phyloP scores from a whole-genome alignment of 64 coral and sea anemone genomes.

The Actinia equina region DNA sequence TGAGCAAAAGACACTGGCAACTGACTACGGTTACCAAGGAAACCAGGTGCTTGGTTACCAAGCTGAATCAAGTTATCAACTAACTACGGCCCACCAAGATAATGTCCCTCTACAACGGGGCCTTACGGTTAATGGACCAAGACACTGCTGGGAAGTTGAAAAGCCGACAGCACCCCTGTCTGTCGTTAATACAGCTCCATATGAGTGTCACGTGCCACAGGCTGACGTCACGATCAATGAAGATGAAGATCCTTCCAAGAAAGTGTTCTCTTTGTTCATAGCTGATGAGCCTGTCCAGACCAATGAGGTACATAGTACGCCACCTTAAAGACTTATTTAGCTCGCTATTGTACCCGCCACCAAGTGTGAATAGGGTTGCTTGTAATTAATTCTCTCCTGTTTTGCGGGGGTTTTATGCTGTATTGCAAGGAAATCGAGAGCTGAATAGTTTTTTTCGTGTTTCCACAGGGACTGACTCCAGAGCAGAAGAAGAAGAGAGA shows the following conservation, averaged over 20 bases:
- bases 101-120: not conserved
- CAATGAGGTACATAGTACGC: not conserved
- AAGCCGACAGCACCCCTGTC: not conserved
- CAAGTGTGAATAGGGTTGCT: no score
- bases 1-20: not conserved
- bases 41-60: not conserved
- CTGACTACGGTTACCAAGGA: not conserved
- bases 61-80: not conserved
- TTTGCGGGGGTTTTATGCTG: no score
- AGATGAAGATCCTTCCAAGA: conserved; percentile 18
- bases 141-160: not conserved
- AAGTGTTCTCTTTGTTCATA: conserved; percentile 56
- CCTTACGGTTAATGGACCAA: not conserved
- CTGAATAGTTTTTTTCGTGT: no score
- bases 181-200: not conserved
- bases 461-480: conserved; percentile 67
- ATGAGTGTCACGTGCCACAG: not conserved
- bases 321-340: no score
- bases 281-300: conserved; percentile 7
- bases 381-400: no score
- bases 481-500: conserved; percentile 79
- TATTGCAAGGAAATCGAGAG: no score
- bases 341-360: no score
- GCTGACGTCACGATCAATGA: not conserved
- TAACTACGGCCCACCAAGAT: not conserved